These are phyloP conservation scores for Taeniopygia guttata DNA, from an alignment of 2,797 vertebrate genomes.

Conservation along the genomic window DNA sequence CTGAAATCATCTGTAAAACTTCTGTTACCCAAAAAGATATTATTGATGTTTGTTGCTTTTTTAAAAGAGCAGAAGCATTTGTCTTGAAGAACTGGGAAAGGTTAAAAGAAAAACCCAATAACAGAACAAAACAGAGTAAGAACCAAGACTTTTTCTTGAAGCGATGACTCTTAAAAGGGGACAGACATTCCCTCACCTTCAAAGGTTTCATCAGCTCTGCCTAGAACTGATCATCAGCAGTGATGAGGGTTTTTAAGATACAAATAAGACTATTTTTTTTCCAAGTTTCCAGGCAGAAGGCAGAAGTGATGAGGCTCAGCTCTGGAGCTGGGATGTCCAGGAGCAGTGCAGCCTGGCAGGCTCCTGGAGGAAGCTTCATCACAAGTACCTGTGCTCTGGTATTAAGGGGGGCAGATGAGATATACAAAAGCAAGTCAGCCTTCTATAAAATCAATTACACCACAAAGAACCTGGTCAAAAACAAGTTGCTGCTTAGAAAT, in stretches of 20 bases:
- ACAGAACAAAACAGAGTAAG: background rate
- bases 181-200: slow-evolving; percentile 1
- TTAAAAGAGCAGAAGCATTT: background rate
- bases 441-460: background rate
- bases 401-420: background rate
- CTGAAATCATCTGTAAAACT: background rate
- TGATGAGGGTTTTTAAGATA: background rate
- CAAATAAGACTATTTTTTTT: no score
- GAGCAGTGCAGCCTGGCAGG: background rate
- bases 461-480: background rate
- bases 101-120: background rate
- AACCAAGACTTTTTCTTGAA: background rate
- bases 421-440: background rate
- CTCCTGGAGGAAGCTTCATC: background rate
- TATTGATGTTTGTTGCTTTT: background rate
- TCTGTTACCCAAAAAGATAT: background rate
- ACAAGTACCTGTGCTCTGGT: background rate
- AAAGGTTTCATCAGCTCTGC: slow-evolving; percentile 17
- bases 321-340: background rate
- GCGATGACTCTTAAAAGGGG: background rate
- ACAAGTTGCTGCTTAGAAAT: background rate
- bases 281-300: background rate
- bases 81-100: background rate
- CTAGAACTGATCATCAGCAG: background rate
- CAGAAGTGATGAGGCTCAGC: background rate